Evolutionary conservation across 2,888 invertebrate genomes (phyloP), one percentile per base, ranked within the genome.

Genomic region (Anthoptus insignis): DNA sequence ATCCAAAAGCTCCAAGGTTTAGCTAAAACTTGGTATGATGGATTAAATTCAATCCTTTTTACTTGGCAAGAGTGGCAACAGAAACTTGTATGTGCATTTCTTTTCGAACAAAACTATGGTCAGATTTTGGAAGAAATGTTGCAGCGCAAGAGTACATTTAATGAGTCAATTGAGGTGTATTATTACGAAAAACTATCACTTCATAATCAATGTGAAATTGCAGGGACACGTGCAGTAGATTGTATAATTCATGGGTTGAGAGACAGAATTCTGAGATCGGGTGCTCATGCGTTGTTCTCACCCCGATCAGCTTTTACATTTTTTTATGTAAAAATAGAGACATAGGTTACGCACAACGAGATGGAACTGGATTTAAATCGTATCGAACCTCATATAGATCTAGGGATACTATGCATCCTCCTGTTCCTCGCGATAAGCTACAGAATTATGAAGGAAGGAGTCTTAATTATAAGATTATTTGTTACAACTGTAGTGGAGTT

Each of bases 11-110:
- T 72, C 8, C 63, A 61, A 29, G 73, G 73, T 0, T 37, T 73
- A 49, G 74, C 74, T 54, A 71, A 64, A 47, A 59, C 16, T 4
- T 74, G 71, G 73, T 74, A 72, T 37, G 69, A 74, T 42, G 57
- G 69, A 11, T 19, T 71, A 1, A 60, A 57, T 59, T 60, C 74
- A 1, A 65, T 73, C 13, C 42, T 71, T 5, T 73, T 64, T 45
- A 60, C 27, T n/a, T 72, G 73, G 19, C 6, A 39, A 2, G 0
- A 74, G 24, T 69, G 69, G 69, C 70, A 70, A 29, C 27, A 47
- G 5, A 72, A 72, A 45, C 16, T 69, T 11, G 19, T 42, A 0
- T 59, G 16, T 13, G 67, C 69, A 2, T 72, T 70, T 50, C 70
- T 68, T 9, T 61, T 8, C 16, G 66, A 69, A 19, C 66, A 68